A percentile compares a stretch with the other conserved stretches of the same genome.
Conservation (phyloP, 2,888 invertebrate species). For the Eumerus sabulonum region DNA sequence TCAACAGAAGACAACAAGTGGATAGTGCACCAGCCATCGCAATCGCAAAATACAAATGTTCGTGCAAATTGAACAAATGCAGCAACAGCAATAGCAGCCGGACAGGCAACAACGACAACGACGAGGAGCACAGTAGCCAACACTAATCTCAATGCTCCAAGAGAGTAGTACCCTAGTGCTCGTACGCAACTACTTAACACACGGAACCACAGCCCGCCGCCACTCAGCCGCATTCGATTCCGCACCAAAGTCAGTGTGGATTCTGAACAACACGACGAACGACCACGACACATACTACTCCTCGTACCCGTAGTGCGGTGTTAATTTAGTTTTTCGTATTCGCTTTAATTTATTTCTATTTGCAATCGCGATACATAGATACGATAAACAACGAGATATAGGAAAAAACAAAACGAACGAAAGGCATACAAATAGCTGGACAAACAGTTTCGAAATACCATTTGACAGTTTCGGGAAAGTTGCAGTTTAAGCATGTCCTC, state of each 20-base stretch:
- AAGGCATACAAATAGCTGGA: conserved; percentile 48
- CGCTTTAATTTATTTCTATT: conserved; percentile 55
- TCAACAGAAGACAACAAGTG: conserved; percentile 48
- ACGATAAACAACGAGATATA: conserved; percentile 39
- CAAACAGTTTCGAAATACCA: conserved; percentile 37
- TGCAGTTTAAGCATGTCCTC: conserved; percentile 23
- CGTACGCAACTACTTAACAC: conserved; percentile 55
- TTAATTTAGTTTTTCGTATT: too few species aligned
- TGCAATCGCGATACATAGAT: conserved; percentile 58
- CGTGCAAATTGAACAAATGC: conserved; percentile 56
- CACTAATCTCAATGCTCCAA: conserved; percentile 27
- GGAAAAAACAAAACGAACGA: conserved; percentile 58
- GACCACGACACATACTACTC: conserved; percentile 71
- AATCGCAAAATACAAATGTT: conserved; percentile 31
- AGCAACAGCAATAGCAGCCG: conserved; percentile 32
- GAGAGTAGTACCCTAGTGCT: too few species aligned
- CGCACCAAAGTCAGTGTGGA: conserved; percentile 68
- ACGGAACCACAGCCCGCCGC: background rate
- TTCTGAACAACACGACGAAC: conserved; percentile 71
- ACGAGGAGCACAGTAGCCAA: conserved; percentile 21
- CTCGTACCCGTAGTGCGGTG: conserved; percentile 36
- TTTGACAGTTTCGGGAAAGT: conserved; percentile 27
- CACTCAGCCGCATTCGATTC: conserved; percentile 43
- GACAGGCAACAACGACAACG: too few species aligned
- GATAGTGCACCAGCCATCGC: conserved; percentile 30